phyloP scores from a whole-genome alignment of 2,113 vertebrate species.

The Microcebus jonahi region DNA sequence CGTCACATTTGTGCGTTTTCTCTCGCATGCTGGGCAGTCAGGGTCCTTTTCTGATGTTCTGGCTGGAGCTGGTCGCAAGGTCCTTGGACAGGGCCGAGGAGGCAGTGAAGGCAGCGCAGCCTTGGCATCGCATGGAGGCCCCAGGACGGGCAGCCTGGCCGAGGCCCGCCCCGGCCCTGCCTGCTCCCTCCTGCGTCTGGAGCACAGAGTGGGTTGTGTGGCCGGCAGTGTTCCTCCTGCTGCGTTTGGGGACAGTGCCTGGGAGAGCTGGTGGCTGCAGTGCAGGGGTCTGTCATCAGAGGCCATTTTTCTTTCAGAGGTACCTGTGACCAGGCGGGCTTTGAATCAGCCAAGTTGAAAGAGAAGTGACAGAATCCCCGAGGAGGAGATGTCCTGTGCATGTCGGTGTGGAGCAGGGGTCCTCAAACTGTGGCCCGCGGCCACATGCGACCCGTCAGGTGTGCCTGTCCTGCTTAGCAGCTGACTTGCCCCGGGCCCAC shows the following conservation, averaged over 20 bases:
- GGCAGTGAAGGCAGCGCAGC: neutral
- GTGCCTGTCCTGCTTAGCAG: too few species aligned
- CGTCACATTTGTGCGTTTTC: neutral
- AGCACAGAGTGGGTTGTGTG: neutral
- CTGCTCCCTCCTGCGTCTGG: neutral
- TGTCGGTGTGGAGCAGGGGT: neutral
- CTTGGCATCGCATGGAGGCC: too few species aligned
- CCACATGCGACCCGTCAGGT: too few species aligned
- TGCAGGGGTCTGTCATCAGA: neutral
- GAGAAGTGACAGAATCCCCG: neutral
- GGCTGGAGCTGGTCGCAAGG: neutral
- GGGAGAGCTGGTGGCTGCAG: fast-evolving
- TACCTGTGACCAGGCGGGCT: neutral
- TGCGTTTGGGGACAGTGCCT: neutral
- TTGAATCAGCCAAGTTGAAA: neutral
- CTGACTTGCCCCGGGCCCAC: too few species aligned
- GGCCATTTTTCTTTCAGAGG: neutral
- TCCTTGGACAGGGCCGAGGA: neutral
- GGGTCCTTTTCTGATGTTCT: neutral
- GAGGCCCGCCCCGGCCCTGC: fast-evolving
- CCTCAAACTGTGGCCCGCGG: too few species aligned
- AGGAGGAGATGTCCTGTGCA: neutral
- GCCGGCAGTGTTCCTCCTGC: neutral
- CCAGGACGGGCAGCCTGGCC: neutral
- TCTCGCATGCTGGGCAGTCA: neutral